These are phyloP conservation scores for Epirrhoe alternata DNA, from an alignment of 2,888 invertebrate genomes.

Conservation along the genomic window DNA sequence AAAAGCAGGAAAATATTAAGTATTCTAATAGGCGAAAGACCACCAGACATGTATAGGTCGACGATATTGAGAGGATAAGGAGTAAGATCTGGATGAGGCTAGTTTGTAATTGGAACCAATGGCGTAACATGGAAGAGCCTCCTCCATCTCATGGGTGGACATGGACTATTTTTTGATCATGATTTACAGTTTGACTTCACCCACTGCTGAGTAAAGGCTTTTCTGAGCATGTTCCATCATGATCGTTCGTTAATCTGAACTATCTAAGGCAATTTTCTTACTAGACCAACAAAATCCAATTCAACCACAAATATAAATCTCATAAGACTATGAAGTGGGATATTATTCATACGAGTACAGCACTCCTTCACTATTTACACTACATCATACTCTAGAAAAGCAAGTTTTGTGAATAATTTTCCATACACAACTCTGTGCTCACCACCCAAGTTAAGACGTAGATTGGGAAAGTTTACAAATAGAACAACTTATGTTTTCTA, in stretches of 20 bases:
- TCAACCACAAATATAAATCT: neutral
- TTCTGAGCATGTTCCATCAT: neutral
- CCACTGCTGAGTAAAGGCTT: neutral
- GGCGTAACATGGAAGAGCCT: no score
- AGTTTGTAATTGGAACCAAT: no score
- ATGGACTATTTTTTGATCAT: no score
- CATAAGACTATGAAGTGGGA: neutral
- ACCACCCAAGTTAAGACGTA: neutral
- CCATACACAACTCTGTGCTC: neutral
- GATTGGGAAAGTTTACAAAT: neutral
- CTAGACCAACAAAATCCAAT: neutral
- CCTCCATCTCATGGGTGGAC: no score
- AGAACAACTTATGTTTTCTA: no score
- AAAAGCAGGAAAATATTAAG: no score
- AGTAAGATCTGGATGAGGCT: no score
- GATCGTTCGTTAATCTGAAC: no score
- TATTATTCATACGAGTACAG: neutral
- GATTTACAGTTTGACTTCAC: no score
- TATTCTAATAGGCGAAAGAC: no score
- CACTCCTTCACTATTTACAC: neutral
- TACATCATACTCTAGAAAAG: neutral
- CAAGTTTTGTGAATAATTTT: slow-evolving; percentile 1
- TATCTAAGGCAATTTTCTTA: neutral
- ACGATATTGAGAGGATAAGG: no score
- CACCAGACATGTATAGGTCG: no score